Percentiles rank a stretch among this genome's conserved stretches.
Conservation (phyloP, 2,113 vertebrate genomes). For the Malurus melanocephalus region DNA sequence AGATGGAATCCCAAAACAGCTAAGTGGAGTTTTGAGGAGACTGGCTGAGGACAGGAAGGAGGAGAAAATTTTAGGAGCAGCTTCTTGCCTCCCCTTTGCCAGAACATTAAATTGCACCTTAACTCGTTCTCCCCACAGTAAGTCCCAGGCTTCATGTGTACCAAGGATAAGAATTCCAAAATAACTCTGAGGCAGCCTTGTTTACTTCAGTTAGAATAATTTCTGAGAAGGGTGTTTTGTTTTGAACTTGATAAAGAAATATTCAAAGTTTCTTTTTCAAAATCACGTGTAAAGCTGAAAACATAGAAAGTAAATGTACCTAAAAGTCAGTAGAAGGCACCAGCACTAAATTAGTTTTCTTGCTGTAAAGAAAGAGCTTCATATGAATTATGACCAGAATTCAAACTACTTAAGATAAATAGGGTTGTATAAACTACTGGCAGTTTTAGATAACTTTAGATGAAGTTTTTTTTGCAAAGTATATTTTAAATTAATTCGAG, state of each 20-base stretch:
- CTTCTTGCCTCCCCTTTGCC: not conserved
- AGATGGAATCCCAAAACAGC: not conserved
- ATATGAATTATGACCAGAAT: not conserved
- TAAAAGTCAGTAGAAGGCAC: not conserved
- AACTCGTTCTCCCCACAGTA: not conserved
- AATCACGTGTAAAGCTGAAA: not conserved
- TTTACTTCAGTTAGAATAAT: not conserved
- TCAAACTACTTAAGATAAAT: not conserved
- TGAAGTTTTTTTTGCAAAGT: constrained; percentile 24
- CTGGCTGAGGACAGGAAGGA: not conserved
- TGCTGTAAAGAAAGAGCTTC: not conserved
- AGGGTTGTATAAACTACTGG: not conserved
- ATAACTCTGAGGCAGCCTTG: not conserved
- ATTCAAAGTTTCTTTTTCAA: not conserved
- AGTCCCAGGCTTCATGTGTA: not conserved
- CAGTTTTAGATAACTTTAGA: not conserved
- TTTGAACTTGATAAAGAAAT: not conserved
- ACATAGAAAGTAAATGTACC: not conserved
- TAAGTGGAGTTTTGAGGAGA: not conserved
- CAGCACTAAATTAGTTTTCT: not conserved
- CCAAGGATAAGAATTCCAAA: not conserved
- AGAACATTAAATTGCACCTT: not conserved
- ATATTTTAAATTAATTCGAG: constrained; percentile 17
- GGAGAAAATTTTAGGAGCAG: not conserved
- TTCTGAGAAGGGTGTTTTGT: not conserved